A percentile compares a stretch with the other conserved stretches of the same genome.
Evolutionary conservation across 2,797 vertebrate species (phyloP).

Genomic region (Euthynnus affinis): DNA sequence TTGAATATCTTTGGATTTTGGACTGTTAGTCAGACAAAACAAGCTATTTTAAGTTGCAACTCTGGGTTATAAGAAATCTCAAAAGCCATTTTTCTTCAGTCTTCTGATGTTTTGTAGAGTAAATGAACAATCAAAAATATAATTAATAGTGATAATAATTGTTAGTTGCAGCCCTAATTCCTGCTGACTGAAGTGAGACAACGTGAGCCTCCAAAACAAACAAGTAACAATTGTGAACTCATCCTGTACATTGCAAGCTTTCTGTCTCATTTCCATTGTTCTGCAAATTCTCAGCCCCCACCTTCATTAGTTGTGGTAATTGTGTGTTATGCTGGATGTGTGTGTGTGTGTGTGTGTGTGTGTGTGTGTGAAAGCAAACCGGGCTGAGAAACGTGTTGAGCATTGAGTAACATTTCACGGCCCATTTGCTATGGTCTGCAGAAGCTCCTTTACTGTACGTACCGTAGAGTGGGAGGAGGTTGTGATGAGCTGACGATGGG

Average conservation of each 20-base stretch:
- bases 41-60: not conserved
- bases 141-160: not conserved
- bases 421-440: slow-evolving; percentile 76
- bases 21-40: not conserved
- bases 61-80: no score
- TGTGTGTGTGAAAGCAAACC: slow-evolving; percentile 47
- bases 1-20: not conserved
- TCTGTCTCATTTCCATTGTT: slow-evolving; percentile 42
- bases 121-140: not conserved
- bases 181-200: slow-evolving; percentile 10
- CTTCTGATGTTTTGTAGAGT: not conserved
- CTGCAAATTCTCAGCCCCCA: slow-evolving; percentile 12
- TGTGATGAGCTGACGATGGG: slow-evolving; percentile 62
- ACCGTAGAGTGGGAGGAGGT: slow-evolving; percentile 56
- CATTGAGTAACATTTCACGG: slow-evolving; percentile 81
- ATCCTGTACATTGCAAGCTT: slow-evolving; percentile 18
- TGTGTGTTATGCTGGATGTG: slow-evolving; percentile 40
- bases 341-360: slow-evolving; percentile 36
- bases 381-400: slow-evolving; percentile 67
- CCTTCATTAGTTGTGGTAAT: slow-evolving; percentile 60
- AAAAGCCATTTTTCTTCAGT: not conserved
- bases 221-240: not conserved
- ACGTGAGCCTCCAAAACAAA: slow-evolving; percentile 8
- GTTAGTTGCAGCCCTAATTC: slow-evolving; percentile 15
- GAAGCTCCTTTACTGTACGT: slow-evolving; percentile 74